Base-by-base conservation (phyloP, 2,797 vertebrate species). In the Pseudocheirus occidentalis region DNA sequence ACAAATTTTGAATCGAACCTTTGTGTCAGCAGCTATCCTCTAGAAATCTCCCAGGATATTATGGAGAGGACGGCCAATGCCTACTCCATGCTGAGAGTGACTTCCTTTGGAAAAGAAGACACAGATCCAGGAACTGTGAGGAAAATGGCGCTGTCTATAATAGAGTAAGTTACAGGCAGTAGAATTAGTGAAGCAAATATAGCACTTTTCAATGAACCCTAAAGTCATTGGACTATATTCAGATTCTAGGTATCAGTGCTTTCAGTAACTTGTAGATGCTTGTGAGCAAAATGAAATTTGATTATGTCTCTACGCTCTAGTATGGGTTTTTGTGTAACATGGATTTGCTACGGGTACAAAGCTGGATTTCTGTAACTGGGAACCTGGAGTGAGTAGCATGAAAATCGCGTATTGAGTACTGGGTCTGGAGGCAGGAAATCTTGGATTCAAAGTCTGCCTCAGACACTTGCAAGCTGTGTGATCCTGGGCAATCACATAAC, bases 41-140 rank as follows among this genome's bases (percentile, higher is more conserved):
- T 98, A 12, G 53, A 59, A 0, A 96, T 98, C 34, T 98, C 98
- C 0, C 97, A 97, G 62, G 97, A 98, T n/a, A 52, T 73, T 31
- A 94, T 99, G 98, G 98, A 98, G 92, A 97, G 28, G 31, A 98
- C 98, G 0, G 98, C 98, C 0, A 97, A 98, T 92, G 95, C 96
- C 0, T 96, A 98, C 95, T 98, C 98, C 96, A 92, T 57, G 90
- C 40, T 95, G 14, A n/a, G 50, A 94, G 6, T 3, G 6, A 5
- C 57, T 7, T 40, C 28, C 5, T 16, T 14, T 1, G 27, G 4
- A 7, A 4, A 13, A 0, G 0, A 29, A 5, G 0, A 0, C 89
- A 4, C 40, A 0, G 56, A 96, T 91, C 95, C 94, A 53, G 98
- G 96, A 2, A 58, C 94, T 0, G 0, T 97, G 59, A 62, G 95